A percentile compares a stretch with the other conserved stretches of the same genome.
These are phyloP conservation scores for Physella acuta DNA, from an alignment of 1,140 invertebrate genomes.

Conservation along the genomic window DNA sequence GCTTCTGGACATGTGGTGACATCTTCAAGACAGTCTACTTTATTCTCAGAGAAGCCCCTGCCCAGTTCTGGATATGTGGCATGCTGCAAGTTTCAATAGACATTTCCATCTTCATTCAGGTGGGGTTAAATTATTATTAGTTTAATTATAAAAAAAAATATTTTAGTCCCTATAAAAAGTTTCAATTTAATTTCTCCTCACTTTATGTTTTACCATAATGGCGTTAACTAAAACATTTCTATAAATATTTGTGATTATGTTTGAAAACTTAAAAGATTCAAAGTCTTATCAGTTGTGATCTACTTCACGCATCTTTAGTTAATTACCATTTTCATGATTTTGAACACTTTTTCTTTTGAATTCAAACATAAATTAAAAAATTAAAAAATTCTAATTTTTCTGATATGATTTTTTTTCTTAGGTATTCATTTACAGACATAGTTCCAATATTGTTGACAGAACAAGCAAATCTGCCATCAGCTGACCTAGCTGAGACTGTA, in stretches of 20 bases:
- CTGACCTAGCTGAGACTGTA: no score
- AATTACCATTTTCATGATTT: background rate
- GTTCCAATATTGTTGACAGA: constrained; percentile 14
- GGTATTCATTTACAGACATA: background rate
- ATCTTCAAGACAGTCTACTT: constrained; percentile 97
- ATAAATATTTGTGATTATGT: background rate
- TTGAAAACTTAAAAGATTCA: background rate
- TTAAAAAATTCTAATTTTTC: background rate
- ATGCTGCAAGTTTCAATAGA: constrained; percentile 84
- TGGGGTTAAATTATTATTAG: constrained; percentile 53
- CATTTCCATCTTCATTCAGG: constrained; percentile 79
- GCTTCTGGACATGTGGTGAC: constrained; percentile 92
- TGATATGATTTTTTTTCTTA: background rate
- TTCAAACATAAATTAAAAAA: background rate
- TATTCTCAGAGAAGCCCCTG: constrained; percentile 81
- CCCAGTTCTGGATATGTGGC: constrained; percentile 96
- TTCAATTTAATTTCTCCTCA: background rate
- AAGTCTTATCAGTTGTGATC: background rate
- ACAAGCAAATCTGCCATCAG: constrained; percentile 18
- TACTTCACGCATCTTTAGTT: background rate
- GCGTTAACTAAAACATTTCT: background rate
- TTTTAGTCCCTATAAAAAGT: background rate
- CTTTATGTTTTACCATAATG: background rate
- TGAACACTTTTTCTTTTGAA: background rate
- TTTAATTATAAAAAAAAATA: background rate